Base-by-base conservation (phyloP, 2,797 vertebrate genomes). In the Hipposideros larvatus region DNA sequence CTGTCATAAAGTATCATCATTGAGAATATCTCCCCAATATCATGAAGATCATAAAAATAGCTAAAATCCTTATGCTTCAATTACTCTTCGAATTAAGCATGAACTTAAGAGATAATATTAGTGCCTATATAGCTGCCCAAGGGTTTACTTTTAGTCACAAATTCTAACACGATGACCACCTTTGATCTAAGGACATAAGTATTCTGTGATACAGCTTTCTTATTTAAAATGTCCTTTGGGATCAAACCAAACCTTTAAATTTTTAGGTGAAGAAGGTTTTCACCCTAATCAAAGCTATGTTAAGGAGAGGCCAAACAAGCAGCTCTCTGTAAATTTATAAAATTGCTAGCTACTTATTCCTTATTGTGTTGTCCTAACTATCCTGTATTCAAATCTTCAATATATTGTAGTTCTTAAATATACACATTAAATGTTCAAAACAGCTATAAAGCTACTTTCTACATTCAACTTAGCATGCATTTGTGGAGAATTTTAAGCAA, bases 31-130 rank as follows among this genome's bases (percentile, higher is more conserved):
- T 61, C 73, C 59, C 22, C 19, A 80, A 53, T 75, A 82, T 75
- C 34, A 75, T 24, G 19, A 82, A 87, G 41, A 65, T 94, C n/a
- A 66, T 78, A 90, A 87, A 96, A 90, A 75, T 1, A 80, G 43
- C 8, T 82, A 75, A 68, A 34, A 46, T 70, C n/a, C 31, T 46
- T 61, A 61, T 43, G 51, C 13, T 28, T 74, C 68, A 79, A 80
- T 59, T 74, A 51, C 28, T 61, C 59, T 82, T 90, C 51, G 75
- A 80, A 86, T 73, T 57, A 79, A 90, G 28, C 26, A 34, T 31
- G 11, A 73, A 73, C 31, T 89, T 90, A 79, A 74, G 82, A 70
- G 28, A 51, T 41, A 93, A 74, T 51, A 41, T 51, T 28, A 43
- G 41, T 43, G 34, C 34, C 87, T 61, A 43, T 26, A 28, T 1